Percentiles rank a stretch among this genome's conserved stretches.
phyloP scores from a whole-genome alignment of 64 coral and sea anemone species.

The Platygyra sinensis region DNA sequence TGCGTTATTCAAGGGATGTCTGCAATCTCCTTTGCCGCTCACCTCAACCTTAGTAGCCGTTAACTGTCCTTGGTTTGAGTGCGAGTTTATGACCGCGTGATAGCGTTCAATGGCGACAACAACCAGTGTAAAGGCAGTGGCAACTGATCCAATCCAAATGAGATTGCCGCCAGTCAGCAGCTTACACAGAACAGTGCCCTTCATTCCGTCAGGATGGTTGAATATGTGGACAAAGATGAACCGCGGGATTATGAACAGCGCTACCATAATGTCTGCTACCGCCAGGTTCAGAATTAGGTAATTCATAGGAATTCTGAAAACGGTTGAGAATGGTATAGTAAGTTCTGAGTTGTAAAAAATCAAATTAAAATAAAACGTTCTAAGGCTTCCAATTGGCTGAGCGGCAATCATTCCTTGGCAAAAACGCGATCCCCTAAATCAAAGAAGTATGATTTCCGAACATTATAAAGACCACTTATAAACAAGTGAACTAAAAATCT shows the following conservation, averaged over 20 bases:
- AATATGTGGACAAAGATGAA: neutral
- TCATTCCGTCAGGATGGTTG: conserved; percentile 7
- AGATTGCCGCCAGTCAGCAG: conserved; percentile 3
- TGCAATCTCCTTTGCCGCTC: neutral
- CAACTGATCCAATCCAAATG: conserved; percentile 13
- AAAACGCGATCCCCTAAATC: too few species aligned
- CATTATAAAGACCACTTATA: too few species aligned
- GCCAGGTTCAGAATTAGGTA: conserved; percentile 29
- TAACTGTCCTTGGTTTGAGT: neutral
- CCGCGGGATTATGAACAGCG: conserved; percentile 14
- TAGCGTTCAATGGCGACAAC: conserved; percentile 25
- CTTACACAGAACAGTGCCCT: conserved; percentile 13
- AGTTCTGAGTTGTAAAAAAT: neutral
- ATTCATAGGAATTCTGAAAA: conserved; percentile 22
- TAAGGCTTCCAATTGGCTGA: neutral
- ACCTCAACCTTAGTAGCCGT: conserved; percentile 2
- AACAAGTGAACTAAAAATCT: too few species aligned
- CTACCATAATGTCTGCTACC: conserved; percentile 29
- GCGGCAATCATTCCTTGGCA: too few species aligned
- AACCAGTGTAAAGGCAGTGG: conserved; percentile 11
- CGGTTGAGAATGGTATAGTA: too few species aligned
- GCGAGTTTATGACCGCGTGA: neutral
- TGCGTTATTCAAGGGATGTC: neutral
- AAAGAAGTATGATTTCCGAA: too few species aligned
- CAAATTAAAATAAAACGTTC: neutral